Conservation (phyloP, 2,888 invertebrate genomes). For the Sepiola atlantica region DNA sequence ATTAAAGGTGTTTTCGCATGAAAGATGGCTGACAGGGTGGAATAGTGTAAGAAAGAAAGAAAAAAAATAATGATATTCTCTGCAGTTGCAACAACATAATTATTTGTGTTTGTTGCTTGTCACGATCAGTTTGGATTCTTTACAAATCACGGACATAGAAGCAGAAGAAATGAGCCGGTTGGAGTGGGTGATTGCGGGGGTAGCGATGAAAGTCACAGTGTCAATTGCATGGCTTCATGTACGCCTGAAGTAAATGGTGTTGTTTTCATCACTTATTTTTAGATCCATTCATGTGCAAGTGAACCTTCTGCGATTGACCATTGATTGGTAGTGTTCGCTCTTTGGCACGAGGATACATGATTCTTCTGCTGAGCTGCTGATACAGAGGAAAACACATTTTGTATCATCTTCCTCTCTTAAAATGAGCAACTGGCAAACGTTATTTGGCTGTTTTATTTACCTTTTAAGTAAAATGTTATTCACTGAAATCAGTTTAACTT, state of each 20-base stretch:
- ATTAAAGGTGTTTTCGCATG: slow-evolving; percentile 21
- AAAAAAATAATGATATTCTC: neutral
- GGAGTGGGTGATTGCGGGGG: too few relatives aligned
- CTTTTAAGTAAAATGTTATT: too few relatives aligned
- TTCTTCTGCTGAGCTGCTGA: neutral
- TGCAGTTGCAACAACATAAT: neutral
- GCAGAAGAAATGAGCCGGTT: neutral
- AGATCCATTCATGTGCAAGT: neutral
- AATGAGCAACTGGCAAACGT: neutral
- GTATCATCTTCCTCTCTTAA: neutral
- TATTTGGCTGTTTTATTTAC: neutral
- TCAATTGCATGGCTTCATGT: neutral
- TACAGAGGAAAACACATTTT: neutral
- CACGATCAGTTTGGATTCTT: neutral
- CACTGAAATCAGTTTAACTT: too few relatives aligned
- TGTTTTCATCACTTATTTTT: neutral
- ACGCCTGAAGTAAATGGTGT: neutral
- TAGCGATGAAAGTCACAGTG: neutral
- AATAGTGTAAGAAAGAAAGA: neutral
- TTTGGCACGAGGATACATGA: neutral
- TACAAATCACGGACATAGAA: neutral
- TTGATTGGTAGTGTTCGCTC: neutral
- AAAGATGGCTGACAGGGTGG: neutral
- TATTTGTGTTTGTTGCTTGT: slow-evolving; percentile 17
- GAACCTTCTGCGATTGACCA: neutral